Base-by-base conservation (phyloP, 2,888 invertebrate species). In the Drosophila algonquin region DNA sequence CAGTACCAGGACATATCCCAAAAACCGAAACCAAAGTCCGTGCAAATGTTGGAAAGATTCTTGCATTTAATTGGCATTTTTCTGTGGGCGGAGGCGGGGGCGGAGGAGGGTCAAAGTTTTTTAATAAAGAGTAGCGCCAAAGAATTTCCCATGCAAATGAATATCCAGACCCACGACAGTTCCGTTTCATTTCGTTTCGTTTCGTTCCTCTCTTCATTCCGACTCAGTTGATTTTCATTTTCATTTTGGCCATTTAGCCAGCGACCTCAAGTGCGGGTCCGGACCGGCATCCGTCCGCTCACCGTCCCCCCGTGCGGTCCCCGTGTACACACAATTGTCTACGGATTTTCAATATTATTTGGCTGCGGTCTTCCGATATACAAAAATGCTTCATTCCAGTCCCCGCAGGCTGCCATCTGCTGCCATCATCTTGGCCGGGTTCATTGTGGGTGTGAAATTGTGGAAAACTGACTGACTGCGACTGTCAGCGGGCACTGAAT, bases 301-400 rank as follows among this genome's bases (percentile, higher is more conserved):
- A 44, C 40, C 16, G 30, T 30, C 65, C 75, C 81, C 75, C 81
- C 79, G 77, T 21, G 80, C 24, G 24, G 24, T 4, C 80, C 74
- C 57, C 21, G 73, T 80, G 68, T 80, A 72, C 67, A 87, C 78
- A 85, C 83, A 87, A 88, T 86, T 83, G 87, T 83, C 83, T 87
- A 85, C 78, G 87, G 82, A 77, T 84, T 88, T 88, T 84, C 88
- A 83, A 86, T 84, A 84, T 84, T 82, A 88, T 86, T 86, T 81
- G 76, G 76, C 74, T 89, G 87, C 75, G 87, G 89, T 82, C 79
- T 72, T 58, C 62, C 63, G 50, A 69, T 60, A 70, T 73, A 73
- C 73, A 72, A 72, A 67, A 65, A 21, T 48, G 40, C 16, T 18
- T 18, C 24, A 7, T 7, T 30, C 8, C 30, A 8, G 30, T 9